phyloP scores from a whole-genome alignment of 1,140 invertebrate species.

The Magallana ariakensis region DNA sequence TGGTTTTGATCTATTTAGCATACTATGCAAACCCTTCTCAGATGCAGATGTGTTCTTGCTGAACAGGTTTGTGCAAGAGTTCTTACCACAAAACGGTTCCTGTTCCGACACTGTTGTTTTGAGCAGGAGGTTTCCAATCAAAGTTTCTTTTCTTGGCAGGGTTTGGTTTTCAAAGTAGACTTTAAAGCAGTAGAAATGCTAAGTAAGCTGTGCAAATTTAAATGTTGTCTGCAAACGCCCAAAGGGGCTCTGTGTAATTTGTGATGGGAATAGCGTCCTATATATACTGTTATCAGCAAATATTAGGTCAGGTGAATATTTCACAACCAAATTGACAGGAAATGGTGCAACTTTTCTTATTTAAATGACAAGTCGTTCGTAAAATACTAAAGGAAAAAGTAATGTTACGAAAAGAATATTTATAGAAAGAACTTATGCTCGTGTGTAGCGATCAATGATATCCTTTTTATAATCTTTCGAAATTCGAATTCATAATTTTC shows the following conservation, averaged over 20 bases:
- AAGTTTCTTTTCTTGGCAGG: neutral
- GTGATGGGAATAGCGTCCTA: neutral
- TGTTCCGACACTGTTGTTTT: neutral
- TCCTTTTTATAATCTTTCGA: too few relatives aligned
- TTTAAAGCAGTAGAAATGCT: too few relatives aligned
- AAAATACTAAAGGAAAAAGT: neutral
- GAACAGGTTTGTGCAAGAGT: neutral
- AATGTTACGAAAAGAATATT: too few relatives aligned
- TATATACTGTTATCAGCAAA: slow-evolving; percentile 20
- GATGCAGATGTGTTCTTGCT: neutral
- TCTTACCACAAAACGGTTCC: neutral
- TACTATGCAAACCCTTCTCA: slow-evolving; percentile 37
- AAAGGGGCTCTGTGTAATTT: neutral
- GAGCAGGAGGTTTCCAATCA: neutral
- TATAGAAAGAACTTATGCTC: too few relatives aligned
- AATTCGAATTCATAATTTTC: too few relatives aligned
- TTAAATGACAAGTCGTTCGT: neutral
- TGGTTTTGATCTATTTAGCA: slow-evolving; percentile 37
- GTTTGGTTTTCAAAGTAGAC: neutral
- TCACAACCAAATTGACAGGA: neutral
- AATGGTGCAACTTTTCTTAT: neutral
- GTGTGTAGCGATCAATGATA: too few relatives aligned
- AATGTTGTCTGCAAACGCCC: neutral
- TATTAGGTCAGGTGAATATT: neutral
- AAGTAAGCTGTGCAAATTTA: too few relatives aligned